Percentiles rank a stretch among this genome's conserved stretches.
These are phyloP conservation scores for Urocyon cinereoargenteus DNA, from an alignment of 2,797 vertebrate genomes.

Conservation along the genomic window DNA sequence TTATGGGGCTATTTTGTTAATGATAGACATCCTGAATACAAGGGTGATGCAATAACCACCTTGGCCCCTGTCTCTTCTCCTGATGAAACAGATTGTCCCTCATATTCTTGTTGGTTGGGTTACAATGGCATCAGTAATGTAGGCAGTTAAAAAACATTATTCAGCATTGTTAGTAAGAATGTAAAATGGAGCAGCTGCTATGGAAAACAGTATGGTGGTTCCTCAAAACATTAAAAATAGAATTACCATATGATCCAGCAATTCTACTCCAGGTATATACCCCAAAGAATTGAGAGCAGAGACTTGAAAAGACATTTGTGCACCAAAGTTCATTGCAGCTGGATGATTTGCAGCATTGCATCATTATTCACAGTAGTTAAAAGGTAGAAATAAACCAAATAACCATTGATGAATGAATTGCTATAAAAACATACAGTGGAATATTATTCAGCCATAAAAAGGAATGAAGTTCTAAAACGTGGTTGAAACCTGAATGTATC, in stretches of 20 bases:
- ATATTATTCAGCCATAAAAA: background rate
- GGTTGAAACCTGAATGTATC: background rate
- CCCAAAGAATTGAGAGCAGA: background rate
- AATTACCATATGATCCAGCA: background rate
- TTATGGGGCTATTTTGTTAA: constrained; percentile 65
- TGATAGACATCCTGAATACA: background rate
- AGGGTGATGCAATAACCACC: background rate
- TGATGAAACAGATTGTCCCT: background rate
- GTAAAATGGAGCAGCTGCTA: background rate
- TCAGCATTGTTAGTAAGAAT: background rate
- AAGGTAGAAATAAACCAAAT: background rate
- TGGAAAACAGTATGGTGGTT: background rate
- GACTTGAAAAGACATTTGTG: background rate
- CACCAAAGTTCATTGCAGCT: rapidly evolving
- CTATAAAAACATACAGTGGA: background rate
- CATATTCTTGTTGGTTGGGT: background rate
- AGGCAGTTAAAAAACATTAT: background rate
- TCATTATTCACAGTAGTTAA: background rate
- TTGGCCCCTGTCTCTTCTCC: background rate
- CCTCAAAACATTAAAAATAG: background rate
- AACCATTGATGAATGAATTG: background rate
- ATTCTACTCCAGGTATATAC: background rate
- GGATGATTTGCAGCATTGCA: too few relatives aligned
- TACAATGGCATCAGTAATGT: background rate
- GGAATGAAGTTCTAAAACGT: background rate